A percentile compares a stretch with the other conserved stretches of the same genome.
Conservation (phyloP, 2,797 vertebrate genomes). For the Novumbra hubbsi region DNA sequence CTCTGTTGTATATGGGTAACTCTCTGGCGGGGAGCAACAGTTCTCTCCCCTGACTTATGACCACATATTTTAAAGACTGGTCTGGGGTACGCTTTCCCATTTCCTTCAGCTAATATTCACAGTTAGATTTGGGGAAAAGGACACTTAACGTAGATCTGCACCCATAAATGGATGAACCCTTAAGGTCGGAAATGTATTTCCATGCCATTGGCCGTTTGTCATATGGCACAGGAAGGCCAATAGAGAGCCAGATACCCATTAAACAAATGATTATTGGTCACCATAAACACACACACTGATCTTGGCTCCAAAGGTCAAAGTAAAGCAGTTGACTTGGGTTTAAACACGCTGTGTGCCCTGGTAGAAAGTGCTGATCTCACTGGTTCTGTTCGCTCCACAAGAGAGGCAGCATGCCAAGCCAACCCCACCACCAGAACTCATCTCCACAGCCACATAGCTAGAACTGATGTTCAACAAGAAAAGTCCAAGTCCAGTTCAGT, state of each 20-base stretch:
- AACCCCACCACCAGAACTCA: neutral
- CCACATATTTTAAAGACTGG: too few relatives aligned
- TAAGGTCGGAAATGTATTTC: too few relatives aligned
- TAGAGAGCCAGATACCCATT: constrained; percentile 3
- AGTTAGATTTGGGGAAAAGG: too few relatives aligned
- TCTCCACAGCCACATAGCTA: neutral
- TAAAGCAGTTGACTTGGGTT: constrained; percentile 48
- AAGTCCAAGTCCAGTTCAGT: neutral
- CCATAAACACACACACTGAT: constrained; percentile 26
- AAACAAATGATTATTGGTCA: too few relatives aligned
- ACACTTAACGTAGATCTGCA: too few relatives aligned
- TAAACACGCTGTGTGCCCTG: constrained; percentile 36
- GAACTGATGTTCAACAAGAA: neutral
- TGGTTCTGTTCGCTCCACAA: constrained; percentile 19
- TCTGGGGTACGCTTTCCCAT: too few relatives aligned
- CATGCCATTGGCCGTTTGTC: constrained; percentile 22
- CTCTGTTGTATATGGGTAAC: too few relatives aligned
- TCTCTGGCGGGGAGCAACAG: too few relatives aligned
- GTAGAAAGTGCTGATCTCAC: constrained; percentile 37
- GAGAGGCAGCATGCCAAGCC: neutral
- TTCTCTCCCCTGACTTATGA: too few relatives aligned
- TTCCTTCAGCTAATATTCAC: too few relatives aligned
- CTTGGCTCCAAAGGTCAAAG: constrained; percentile 66
- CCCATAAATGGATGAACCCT: too few relatives aligned
- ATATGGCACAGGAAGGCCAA: constrained; percentile 18